These are phyloP conservation scores for Valencia hispanica DNA, from an alignment of 2,797 vertebrate species.

Conservation along the genomic window DNA sequence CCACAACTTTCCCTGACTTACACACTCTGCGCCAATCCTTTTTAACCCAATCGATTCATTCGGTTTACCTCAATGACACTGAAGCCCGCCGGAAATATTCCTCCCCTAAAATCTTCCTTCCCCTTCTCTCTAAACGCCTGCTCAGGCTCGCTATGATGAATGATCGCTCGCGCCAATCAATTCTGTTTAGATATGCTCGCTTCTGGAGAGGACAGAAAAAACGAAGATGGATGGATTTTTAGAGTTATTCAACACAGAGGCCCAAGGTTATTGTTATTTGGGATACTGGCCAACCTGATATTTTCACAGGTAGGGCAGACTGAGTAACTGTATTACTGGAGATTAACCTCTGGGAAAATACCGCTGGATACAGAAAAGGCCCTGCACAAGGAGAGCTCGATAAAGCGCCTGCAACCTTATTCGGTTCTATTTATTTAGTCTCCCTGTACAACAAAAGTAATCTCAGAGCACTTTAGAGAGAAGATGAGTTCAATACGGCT, in stretches of 20 bases:
- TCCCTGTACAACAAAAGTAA: slow-evolving; percentile 1
- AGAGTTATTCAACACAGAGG: slow-evolving; percentile 44
- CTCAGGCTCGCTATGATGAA: slow-evolving; percentile 56
- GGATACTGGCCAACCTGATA: slow-evolving; percentile 42
- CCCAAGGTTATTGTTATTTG: slow-evolving; percentile 65
- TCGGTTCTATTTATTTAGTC: not conserved
- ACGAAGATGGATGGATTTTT: slow-evolving; percentile 58
- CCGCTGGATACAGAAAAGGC: not conserved
- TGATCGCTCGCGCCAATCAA: slow-evolving; percentile 60
- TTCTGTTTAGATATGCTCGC: slow-evolving; percentile 71
- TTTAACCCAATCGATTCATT: slow-evolving; percentile 43
- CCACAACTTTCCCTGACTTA: not conserved
- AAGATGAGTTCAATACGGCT: not conserved
- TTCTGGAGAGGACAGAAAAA: slow-evolving; percentile 48
- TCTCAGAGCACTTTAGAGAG: not conserved
- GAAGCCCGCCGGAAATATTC: slow-evolving; percentile 41
- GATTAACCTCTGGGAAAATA: slow-evolving; percentile 13
- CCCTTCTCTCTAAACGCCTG: slow-evolving; percentile 41
- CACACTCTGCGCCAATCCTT: not conserved
- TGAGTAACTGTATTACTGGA: not conserved
- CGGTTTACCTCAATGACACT: slow-evolving; percentile 49
- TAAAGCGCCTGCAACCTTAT: not conserved
- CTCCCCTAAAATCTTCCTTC: slow-evolving; percentile 51
- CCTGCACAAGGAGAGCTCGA: not conserved
- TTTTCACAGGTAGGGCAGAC: slow-evolving; percentile 24